A percentile compares a stretch with the other conserved stretches of the same genome.
Evolutionary conservation across 2,113 vertebrate genomes (phyloP).

Genomic region (Chunga burmeisteri): DNA sequence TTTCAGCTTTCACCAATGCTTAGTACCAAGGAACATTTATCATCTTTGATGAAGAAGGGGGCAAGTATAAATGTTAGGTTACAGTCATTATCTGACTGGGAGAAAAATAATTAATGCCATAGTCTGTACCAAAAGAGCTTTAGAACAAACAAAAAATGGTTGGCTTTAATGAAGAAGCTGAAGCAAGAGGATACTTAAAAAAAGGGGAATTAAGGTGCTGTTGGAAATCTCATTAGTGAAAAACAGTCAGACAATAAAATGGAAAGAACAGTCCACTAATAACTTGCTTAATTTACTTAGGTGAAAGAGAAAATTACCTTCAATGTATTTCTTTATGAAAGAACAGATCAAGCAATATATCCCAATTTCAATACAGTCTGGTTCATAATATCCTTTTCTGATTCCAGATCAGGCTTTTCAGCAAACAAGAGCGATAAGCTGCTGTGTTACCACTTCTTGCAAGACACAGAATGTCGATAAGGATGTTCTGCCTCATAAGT

Average conservation of each 20-base stretch:
- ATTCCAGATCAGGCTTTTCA: neutral
- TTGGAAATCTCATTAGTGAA: conserved; percentile 40
- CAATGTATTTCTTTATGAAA: neutral
- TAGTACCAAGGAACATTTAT: neutral
- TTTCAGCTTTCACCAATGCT: neutral
- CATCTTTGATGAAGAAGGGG: neutral
- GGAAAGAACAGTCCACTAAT: conserved; percentile 14
- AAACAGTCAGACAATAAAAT: conserved; percentile 2
- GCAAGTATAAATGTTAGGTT: neutral
- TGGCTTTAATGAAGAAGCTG: conserved; percentile 19
- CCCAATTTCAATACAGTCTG: neutral
- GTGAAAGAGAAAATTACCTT: neutral
- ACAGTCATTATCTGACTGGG: neutral
- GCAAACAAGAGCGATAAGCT: neutral
- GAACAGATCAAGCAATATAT: neutral
- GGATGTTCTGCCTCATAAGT: neutral
- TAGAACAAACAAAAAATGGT: neutral
- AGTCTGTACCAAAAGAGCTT: neutral
- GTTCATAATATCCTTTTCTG: neutral
- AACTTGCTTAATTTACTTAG: neutral
- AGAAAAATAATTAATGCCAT: conserved; percentile 8
- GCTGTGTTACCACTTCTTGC: neutral
- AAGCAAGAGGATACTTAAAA: neutral
- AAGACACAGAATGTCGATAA: neutral
- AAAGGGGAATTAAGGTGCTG: conserved; percentile 28